Conservation (phyloP, 2,888 invertebrate genomes). For the Athrips mouffetella region DNA sequence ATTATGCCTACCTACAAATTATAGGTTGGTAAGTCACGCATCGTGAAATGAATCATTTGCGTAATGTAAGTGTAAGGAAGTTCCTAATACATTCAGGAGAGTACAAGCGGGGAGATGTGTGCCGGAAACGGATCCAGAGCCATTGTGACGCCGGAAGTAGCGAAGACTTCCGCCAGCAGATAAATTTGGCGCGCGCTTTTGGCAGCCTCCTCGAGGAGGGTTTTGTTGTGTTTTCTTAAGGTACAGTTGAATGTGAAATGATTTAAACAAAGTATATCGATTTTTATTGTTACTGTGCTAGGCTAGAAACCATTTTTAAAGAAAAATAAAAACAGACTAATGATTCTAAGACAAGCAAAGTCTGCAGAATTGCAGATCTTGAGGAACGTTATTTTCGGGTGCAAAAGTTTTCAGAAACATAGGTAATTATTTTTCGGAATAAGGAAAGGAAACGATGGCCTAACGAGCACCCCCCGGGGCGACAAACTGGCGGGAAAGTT, state of each 20-base stretch:
- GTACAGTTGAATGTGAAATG: background rate
- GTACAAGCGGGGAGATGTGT: slow-evolving; percentile 48
- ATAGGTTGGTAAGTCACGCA: too few relatives aligned
- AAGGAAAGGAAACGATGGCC: slow-evolving; percentile 37
- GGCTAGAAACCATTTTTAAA: too few relatives aligned
- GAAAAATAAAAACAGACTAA: too few relatives aligned
- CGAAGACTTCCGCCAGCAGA: slow-evolving; percentile 66
- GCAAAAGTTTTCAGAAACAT: slow-evolving; percentile 34
- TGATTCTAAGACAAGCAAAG: background rate
- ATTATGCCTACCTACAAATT: too few relatives aligned
- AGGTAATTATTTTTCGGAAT: slow-evolving; percentile 35
- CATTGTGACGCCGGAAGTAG: slow-evolving; percentile 71
- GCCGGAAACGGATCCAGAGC: slow-evolving; percentile 64
- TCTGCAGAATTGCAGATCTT: too few relatives aligned
- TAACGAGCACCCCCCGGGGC: slow-evolving; percentile 50
- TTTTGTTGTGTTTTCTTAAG: slow-evolving; percentile 4
- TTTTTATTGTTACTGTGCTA: too few relatives aligned
- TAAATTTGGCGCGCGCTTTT: slow-evolving; percentile 59
- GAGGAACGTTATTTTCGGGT: slow-evolving; percentile 14
- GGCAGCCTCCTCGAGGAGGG: slow-evolving; percentile 40
- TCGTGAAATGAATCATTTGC: background rate
- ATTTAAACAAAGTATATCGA: background rate
- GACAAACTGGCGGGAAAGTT: slow-evolving; percentile 62
- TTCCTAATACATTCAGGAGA: slow-evolving; percentile 46
- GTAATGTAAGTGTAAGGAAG: slow-evolving; percentile 47